Evolutionary conservation across 2,888 invertebrate genomes (phyloP).

Genomic region (Aethes cnicana): DNA sequence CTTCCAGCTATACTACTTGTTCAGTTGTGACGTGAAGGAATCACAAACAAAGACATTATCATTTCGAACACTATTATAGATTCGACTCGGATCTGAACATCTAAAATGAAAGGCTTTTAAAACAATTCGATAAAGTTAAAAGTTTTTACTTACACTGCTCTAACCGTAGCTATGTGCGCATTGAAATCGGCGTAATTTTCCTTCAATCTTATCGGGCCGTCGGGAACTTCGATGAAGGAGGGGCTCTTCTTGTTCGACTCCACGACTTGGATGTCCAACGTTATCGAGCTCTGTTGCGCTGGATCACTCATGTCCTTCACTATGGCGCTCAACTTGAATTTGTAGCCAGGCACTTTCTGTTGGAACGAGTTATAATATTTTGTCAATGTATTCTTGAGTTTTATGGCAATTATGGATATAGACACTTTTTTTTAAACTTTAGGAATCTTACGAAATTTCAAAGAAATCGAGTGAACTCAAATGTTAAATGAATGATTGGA

Average conservation of each 20-base stretch:
- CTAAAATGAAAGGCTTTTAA: too few relatives aligned
- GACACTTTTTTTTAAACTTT: too few relatives aligned
- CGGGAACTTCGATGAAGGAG: constrained; percentile 84
- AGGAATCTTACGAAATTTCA: background rate
- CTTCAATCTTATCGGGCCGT: constrained; percentile 84
- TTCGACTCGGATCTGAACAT: too few relatives aligned
- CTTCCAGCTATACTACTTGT: too few relatives aligned
- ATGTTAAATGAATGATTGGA: too few relatives aligned
- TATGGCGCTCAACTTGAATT: constrained; percentile 87
- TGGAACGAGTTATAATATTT: constrained; percentile 32
- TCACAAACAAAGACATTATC: too few relatives aligned
- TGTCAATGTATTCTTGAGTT: too few relatives aligned
- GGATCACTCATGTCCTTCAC: constrained; percentile 89
- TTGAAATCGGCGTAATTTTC: constrained; percentile 90
- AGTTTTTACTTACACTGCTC: constrained; percentile 84
- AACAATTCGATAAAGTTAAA: background rate
- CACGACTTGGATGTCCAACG: constrained; percentile 91
- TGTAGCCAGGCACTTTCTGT: constrained; percentile 84
- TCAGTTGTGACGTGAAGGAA: too few relatives aligned
- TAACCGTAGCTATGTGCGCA: constrained; percentile 85
- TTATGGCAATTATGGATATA: too few relatives aligned
- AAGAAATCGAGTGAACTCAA: too few relatives aligned
- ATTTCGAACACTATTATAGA: too few relatives aligned
- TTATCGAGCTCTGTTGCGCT: constrained; percentile 86
- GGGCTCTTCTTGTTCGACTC: constrained; percentile 94